Percentiles rank a stretch among this genome's conserved stretches.
These are phyloP conservation scores for Diaprepes abbreviatus DNA, from an alignment of 2,888 invertebrate genomes.

Conservation along the genomic window DNA sequence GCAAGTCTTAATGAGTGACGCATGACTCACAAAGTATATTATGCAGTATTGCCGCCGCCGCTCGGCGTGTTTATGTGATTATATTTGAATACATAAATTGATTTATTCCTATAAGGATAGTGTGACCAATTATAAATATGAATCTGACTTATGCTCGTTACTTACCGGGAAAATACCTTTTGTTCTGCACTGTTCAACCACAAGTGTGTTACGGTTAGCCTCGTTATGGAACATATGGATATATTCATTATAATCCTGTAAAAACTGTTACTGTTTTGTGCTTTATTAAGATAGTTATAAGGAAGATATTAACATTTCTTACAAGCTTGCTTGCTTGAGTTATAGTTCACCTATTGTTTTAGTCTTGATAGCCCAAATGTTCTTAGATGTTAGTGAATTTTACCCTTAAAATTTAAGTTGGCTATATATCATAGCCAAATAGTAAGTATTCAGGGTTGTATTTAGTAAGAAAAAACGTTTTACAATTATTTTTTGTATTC, in stretches of 20 bases:
- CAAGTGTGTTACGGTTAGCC: slow-evolving; percentile 4
- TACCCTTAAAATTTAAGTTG: no score
- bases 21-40: slow-evolving; percentile 45
- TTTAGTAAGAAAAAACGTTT: no score
- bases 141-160: slow-evolving; percentile 38
- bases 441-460: no score
- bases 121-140: slow-evolving; percentile 59
- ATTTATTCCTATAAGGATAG: slow-evolving; percentile 59
- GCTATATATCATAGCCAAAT: no score
- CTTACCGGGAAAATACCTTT: slow-evolving; percentile 28
- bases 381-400: no score
- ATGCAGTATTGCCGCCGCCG: slow-evolving; percentile 30
- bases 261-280: background rate
- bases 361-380: no score
- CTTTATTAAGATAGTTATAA: background rate
- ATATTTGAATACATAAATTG: slow-evolving; percentile 63
- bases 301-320: background rate
- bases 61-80: slow-evolving; percentile 59
- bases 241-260: background rate
- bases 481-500: no score
- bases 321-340: background rate
- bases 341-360: no score
- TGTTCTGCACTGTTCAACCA: slow-evolving; percentile 18
- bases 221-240: slow-evolving; percentile 8
- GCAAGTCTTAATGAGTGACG: slow-evolving; percentile 45